Evolutionary conservation across 2,888 invertebrate genomes (phyloP), one percentile per base, ranked within the genome.

Genomic region (Heliconius hortense): DNA sequence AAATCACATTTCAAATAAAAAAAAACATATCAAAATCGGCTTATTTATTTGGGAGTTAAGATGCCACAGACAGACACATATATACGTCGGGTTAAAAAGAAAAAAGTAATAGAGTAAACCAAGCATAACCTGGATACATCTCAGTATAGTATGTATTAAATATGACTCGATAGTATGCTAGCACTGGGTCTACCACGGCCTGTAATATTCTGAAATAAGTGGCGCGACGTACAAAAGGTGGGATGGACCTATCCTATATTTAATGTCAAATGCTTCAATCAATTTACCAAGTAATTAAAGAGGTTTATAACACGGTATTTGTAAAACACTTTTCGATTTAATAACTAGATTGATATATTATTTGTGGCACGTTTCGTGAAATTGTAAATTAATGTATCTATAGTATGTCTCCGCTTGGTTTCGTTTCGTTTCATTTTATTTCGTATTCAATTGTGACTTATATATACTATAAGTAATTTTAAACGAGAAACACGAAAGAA

Each of bases 201-300:
- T 77, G 28, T 77, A 69, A 77, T 76, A 76, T 74, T 35, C 76
- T 73, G 56, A 77, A 77, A 77, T 76, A 67, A 74, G 62, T 39
- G 70, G 74, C 76, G 62, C 48, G 72, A 76, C 76, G 60, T 74
- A 70, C 72, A 76, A 78, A 73, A 74, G 76, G 77, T 62, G 15
- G 75, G 74, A 76, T 69, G 72, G 35, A 26, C 24, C 15, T 43
- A 67, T 64, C 43, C 35, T 76, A 69, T 79, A 78, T 48, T 79
- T 79, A 80, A 69, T 79, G 81, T 80, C 80, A 79, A 72, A 78
- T 73, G 43, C 64, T 71, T 77, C 74, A 77, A 71, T 76, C 78
- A 74, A 76, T 77, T 70, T 74, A 78, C 71, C 78, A 79, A 78
- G 69, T 76, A 79, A 79, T 81, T 79, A 77, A 64, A 68, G 66